These are phyloP conservation scores for Ptychodera flava DNA, from an alignment of 35 echinoderm and acorn worm species.

Conservation along the genomic window DNA sequence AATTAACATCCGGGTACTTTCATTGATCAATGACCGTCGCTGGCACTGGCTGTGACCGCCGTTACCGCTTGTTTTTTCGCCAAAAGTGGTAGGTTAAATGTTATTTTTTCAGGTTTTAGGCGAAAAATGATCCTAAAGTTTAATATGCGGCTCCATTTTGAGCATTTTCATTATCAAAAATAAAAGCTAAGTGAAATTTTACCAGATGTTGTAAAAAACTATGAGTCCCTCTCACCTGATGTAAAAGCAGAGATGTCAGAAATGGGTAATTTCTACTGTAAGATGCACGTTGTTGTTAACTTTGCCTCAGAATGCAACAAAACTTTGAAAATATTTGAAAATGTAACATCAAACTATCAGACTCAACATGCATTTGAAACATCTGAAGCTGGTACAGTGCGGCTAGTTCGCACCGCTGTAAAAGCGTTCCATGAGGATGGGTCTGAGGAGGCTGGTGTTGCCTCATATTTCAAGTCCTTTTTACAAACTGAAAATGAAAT, in stretches of 20 bases:
- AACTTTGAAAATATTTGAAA: conserved; percentile 32
- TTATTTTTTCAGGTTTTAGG: too few species aligned
- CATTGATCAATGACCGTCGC: too few species aligned
- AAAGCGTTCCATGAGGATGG: conserved; percentile 41
- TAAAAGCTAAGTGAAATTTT: too few species aligned
- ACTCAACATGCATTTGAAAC: not conserved
- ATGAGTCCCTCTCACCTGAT: not conserved
- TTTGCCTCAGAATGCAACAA: conserved; percentile 33
- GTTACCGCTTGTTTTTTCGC: too few species aligned
- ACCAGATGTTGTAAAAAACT: conserved; percentile 5
- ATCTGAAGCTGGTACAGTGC: conserved; percentile 1
- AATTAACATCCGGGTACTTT: too few species aligned
- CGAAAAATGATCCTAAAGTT: too few species aligned
- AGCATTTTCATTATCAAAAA: too few species aligned
- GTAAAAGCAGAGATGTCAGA: conserved; percentile 14
- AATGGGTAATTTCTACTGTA: conserved; percentile 21
- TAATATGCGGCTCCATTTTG: too few species aligned
- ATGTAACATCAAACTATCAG: conserved; percentile 7
- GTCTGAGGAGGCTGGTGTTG: conserved; percentile 31
- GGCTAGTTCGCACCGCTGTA: conserved; percentile 1
- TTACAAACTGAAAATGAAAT: not conserved
- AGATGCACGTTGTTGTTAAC: conserved; percentile 36
- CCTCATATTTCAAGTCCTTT: not conserved
- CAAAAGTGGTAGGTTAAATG: too few species aligned
- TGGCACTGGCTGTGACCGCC: too few species aligned